These are phyloP conservation scores for Graptemys geographica DNA, from an alignment of 2,797 vertebrate genomes.

Conservation along the genomic window DNA sequence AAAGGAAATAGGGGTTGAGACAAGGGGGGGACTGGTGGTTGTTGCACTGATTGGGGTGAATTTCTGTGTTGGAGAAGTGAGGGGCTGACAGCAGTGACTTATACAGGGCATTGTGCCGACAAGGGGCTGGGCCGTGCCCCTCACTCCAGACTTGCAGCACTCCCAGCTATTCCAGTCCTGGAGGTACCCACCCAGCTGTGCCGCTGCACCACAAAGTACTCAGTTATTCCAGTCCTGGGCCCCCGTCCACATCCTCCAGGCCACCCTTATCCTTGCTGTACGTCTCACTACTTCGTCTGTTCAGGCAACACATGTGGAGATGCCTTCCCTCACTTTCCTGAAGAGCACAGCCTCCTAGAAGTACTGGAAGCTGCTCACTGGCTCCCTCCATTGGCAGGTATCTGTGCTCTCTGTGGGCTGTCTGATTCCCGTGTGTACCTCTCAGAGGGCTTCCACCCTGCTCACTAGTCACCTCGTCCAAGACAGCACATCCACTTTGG, in stretches of 20 bases:
- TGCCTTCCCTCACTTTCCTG: neutral
- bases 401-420: neutral
- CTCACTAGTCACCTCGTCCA: neutral
- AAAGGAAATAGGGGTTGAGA: neutral
- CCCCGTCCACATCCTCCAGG: neutral
- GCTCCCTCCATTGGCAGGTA: neutral
- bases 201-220: neutral
- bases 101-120: neutral
- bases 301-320: neutral
- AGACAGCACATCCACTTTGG: neutral
- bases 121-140: neutral
- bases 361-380: neutral
- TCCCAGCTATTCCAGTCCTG: neutral
- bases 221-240: neutral
- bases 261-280: neutral
- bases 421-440: neutral
- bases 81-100: neutral
- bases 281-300: fast-evolving
- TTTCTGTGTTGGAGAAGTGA: neutral
- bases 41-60: neutral
- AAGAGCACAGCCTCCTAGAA: neutral
- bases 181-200: neutral
- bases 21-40: neutral
- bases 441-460: neutral
- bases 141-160: neutral